These are phyloP conservation scores for Colius striatus DNA, from an alignment of 2,113 vertebrate species.

Conservation along the genomic window DNA sequence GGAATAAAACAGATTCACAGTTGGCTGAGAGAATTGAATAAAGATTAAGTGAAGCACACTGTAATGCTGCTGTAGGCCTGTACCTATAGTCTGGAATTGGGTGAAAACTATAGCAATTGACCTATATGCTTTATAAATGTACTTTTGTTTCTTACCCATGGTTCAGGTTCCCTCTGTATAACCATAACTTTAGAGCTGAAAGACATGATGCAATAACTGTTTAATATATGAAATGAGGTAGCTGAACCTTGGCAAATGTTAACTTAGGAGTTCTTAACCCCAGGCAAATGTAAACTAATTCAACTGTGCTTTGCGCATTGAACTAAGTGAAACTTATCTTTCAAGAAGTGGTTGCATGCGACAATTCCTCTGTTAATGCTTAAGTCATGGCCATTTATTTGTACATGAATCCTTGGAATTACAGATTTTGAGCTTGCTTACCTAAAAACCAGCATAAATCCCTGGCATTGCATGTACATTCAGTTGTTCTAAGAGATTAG, in stretches of 20 bases:
- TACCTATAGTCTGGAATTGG: background rate
- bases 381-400: background rate
- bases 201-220: background rate
- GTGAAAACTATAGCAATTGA: background rate
- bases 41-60: background rate
- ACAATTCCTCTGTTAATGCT: background rate
- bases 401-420: background rate
- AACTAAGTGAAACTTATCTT: background rate
- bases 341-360: background rate
- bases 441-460: background rate
- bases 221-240: background rate
- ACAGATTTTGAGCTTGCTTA: background rate
- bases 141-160: background rate
- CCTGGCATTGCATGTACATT: fast-evolving
- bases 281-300: background rate
- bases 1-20: background rate
- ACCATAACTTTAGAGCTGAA: background rate
- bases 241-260: background rate
- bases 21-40: background rate
- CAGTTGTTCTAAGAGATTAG: background rate
- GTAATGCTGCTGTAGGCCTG: background rate
- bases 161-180: background rate
- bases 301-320: background rate
- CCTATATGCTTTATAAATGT: background rate
- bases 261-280: background rate